These are phyloP conservation scores for Drosophila burlai DNA, from an alignment of 1,140 invertebrate genomes.

Conservation along the genomic window DNA sequence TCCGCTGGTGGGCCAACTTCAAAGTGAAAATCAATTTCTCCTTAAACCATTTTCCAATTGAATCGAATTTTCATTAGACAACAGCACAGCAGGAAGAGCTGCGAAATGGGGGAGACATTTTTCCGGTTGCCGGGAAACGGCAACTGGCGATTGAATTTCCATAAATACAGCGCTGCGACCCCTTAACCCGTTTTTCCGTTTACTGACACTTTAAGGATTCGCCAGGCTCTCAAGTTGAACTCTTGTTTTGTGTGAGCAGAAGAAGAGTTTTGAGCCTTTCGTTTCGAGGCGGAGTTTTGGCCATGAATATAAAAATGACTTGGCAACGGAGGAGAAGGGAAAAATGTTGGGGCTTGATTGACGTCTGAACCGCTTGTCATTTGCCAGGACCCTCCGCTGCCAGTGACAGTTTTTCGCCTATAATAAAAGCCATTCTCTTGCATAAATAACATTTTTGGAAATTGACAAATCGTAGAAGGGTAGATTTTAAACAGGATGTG, in stretches of 20 bases:
- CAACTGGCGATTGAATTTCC: conserved; percentile 57
- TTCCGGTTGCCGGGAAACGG: conserved; percentile 33
- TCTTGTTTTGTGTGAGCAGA: conserved; percentile 20
- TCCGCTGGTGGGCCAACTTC: conserved; percentile 43
- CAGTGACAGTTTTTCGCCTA: conserved; percentile 41
- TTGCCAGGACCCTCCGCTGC: conserved; percentile 43
- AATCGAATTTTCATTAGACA: conserved; percentile 78
- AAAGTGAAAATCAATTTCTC: conserved; percentile 76
- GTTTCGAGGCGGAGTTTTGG: conserved; percentile 35
- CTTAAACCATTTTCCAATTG: conserved; percentile 68
- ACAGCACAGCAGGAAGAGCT: conserved; percentile 40
- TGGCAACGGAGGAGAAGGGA: conserved; percentile 4
- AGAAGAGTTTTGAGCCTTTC: background rate
- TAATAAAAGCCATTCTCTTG: conserved; percentile 37
- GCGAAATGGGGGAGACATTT: conserved; percentile 2
- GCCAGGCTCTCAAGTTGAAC: conserved; percentile 30
- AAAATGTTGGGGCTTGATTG: conserved; percentile 51
- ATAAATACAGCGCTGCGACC: conserved; percentile 37
- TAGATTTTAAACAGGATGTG: conserved; percentile 17
- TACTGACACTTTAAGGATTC: conserved; percentile 66
- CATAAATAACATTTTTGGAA: conserved; percentile 56
- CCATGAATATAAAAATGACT: conserved; percentile 35
- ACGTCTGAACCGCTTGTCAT: conserved; percentile 53
- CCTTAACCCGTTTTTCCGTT: conserved; percentile 57
- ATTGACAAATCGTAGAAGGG: conserved; percentile 57